These are phyloP conservation scores for Lycodopsis pacificus DNA, from an alignment of 2,797 vertebrate genomes.

Conservation along the genomic window DNA sequence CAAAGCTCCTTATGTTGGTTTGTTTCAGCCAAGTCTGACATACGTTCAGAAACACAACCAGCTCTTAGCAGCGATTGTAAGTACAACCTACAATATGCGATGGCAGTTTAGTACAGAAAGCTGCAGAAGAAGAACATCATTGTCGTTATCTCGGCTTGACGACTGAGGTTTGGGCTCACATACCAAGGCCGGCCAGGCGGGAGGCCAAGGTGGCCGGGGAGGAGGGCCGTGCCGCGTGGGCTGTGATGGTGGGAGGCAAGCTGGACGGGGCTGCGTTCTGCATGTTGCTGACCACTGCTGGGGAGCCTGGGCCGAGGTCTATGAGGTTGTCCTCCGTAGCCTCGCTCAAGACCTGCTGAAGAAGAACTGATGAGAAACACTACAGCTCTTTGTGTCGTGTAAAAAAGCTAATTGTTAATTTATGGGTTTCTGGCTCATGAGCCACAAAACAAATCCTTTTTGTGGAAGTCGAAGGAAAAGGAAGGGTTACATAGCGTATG, in stretches of 20 bases:
- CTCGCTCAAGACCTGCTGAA: constrained; percentile 91
- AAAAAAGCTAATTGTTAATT: not conserved
- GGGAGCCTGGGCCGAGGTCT: constrained; percentile 96
- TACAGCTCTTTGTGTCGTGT: not conserved
- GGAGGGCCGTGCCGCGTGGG: constrained; percentile 71
- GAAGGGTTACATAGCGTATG: constrained; percentile 21
- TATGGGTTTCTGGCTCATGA: constrained; percentile 20
- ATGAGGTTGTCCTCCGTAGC: constrained; percentile 98
- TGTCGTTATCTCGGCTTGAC: not conserved
- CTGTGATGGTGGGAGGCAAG: constrained; percentile 67
- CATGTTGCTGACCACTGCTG: constrained; percentile 97
- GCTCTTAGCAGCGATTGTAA: not conserved
- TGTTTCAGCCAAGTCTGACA: not conserved
- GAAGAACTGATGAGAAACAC: constrained; percentile 34
- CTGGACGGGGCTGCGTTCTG: constrained; percentile 81
- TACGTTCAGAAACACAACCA: not conserved
- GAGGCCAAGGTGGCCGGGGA: constrained; percentile 88
- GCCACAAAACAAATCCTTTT: constrained; percentile 37
- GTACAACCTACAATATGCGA: not conserved
- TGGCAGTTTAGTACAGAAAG: not conserved
- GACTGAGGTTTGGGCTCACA: constrained; percentile 37
- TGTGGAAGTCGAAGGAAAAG: constrained; percentile 24
- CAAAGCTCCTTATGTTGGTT: not conserved
- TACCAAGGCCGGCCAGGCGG: constrained; percentile 95
- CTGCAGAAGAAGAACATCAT: not conserved